Conservation (phyloP, 2,888 invertebrate species). For the Lysandra coridon region DNA sequence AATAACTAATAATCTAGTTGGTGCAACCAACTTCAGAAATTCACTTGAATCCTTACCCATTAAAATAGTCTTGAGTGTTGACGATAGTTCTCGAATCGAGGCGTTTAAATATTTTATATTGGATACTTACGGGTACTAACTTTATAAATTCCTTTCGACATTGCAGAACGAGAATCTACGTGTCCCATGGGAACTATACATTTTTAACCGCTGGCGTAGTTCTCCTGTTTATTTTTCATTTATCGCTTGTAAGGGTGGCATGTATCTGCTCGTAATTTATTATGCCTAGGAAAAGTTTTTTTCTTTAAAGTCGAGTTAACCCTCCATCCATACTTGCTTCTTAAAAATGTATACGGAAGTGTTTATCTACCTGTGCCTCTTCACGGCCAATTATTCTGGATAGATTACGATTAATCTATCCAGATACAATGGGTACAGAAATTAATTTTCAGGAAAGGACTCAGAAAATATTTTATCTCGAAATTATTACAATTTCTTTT, state of each 20-base stretch:
- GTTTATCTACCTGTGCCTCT: too few relatives aligned
- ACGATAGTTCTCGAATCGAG: background rate
- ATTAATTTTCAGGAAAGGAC: too few relatives aligned
- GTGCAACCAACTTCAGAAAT: slow-evolving; percentile 10
- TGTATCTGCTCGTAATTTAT: background rate
- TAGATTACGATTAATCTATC: too few relatives aligned
- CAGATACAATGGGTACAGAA: too few relatives aligned
- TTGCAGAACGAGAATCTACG: background rate
- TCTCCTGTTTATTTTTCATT: background rate
- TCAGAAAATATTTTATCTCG: too few relatives aligned
- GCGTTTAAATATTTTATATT: background rate
- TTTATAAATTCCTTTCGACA: background rate
- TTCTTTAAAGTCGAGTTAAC: too few relatives aligned
- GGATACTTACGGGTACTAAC: background rate
- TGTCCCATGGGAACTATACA: background rate
- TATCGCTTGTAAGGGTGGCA: background rate
- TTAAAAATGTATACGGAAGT: too few relatives aligned
- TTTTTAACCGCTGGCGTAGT: background rate
- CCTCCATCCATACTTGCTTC: too few relatives aligned
- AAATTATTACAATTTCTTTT: too few relatives aligned
- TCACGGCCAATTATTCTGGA: too few relatives aligned
- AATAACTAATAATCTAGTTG: slow-evolving; percentile 4
- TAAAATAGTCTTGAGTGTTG: background rate
- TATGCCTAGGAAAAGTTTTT: background rate
- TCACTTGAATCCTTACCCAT: background rate